phyloP scores from a whole-genome alignment of 1,140 invertebrate species.

The Andrena cerasifolii region DNA sequence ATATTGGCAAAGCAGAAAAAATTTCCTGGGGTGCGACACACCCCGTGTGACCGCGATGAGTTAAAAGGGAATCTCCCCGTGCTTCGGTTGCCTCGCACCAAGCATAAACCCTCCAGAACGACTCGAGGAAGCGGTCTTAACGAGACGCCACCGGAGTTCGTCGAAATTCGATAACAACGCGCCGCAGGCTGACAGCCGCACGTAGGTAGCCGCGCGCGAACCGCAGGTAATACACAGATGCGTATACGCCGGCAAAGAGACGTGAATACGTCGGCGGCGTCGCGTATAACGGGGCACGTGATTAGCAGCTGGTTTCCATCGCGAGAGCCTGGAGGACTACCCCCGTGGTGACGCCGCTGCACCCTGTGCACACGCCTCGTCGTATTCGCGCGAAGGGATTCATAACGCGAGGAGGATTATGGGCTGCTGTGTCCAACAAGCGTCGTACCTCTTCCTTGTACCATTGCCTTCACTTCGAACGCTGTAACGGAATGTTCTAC shows the following conservation, averaged over 20 bases:
- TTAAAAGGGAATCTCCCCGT: no score
- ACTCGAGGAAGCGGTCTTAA: neutral
- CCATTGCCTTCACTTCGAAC: slow-evolving; percentile 1
- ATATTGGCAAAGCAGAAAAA: no score
- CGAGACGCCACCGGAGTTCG: slow-evolving; percentile 1
- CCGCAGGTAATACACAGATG: slow-evolving; percentile 38
- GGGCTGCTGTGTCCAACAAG: slow-evolving; percentile 54
- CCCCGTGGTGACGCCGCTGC: slow-evolving; percentile 60
- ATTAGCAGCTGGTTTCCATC: slow-evolving; percentile 65
- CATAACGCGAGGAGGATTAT: slow-evolving; percentile 65
- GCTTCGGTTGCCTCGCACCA: neutral
- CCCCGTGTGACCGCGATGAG: no score
- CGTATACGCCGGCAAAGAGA: slow-evolving; percentile 30
- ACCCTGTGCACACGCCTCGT: slow-evolving; percentile 54
- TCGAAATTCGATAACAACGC: slow-evolving; percentile 56
- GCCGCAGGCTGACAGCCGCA: slow-evolving; percentile 41
- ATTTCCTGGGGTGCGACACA: no score
- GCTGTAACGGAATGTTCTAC: neutral
- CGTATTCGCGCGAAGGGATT: slow-evolving; percentile 46
- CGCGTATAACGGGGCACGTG: slow-evolving; percentile 66
- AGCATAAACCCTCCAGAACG: neutral
- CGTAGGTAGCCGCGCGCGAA: slow-evolving; percentile 44
- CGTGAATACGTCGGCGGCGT: slow-evolving; percentile 52
- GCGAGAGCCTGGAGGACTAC: slow-evolving; percentile 63
- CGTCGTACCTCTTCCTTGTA: slow-evolving; percentile 65